phyloP scores from a whole-genome alignment of 2,113 vertebrate genomes.

The Pseudorectes ferrugineus region DNA sequence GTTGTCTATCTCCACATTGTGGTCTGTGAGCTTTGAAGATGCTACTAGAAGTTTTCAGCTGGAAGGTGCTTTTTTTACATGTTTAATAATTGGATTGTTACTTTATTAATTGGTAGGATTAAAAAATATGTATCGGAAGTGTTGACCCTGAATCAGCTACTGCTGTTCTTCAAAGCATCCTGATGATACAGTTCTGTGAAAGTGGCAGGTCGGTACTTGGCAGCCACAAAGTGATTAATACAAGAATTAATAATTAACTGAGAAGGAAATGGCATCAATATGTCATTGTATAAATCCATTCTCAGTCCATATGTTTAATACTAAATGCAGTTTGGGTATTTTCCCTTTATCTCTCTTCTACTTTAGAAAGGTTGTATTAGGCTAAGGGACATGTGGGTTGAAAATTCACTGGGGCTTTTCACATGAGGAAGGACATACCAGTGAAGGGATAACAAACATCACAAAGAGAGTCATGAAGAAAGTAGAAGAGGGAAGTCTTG shows the following conservation, averaged over 20 bases:
- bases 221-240: not conserved
- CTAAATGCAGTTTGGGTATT: not conserved
- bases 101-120: not conserved
- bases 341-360: not conserved
- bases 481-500: not conserved
- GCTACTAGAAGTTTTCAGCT: not conserved
- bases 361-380: not conserved
- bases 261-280: not conserved
- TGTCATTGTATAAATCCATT: not conserved
- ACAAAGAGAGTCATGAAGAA: not conserved
- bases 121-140: not conserved
- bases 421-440: not conserved
- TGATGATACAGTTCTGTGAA: not conserved
- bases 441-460: not conserved
- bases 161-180: not conserved
- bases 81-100: not conserved
- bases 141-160: not conserved
- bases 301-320: not conserved
- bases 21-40: not conserved
- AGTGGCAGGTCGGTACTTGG: not conserved
- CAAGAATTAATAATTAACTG: not conserved
- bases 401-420: not conserved
- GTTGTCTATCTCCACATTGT: accelerated
- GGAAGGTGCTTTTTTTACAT: not conserved
- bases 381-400: not conserved